These are phyloP conservation scores for Carterocephalus palaemon DNA, from an alignment of 2,888 invertebrate genomes.

Conservation along the genomic window DNA sequence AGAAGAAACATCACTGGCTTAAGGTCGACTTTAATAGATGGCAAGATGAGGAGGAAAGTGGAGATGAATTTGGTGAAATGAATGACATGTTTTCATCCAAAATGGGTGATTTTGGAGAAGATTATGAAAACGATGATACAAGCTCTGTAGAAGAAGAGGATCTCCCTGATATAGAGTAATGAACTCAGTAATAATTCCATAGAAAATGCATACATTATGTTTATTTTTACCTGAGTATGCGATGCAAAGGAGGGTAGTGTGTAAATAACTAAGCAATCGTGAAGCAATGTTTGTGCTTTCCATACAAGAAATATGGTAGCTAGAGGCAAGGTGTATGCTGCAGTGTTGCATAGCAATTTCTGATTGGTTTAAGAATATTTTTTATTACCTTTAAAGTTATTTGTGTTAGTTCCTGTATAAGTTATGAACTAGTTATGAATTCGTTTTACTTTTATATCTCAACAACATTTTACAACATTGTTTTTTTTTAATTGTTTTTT, in stretches of 20 bases:
- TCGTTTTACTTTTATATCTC: too few species aligned
- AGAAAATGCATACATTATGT: conserved; percentile 10
- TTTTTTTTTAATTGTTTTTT: too few species aligned
- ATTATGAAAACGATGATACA: conserved; percentile 75
- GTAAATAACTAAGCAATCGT: conserved; percentile 7
- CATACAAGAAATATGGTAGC: conserved; percentile 13
- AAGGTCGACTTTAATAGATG: conserved; percentile 98
- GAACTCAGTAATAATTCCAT: conserved; percentile 20
- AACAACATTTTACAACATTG: too few species aligned
- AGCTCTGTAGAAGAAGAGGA: conserved; percentile 87
- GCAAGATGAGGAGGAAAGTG: conserved; percentile 97
- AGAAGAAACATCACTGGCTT: conserved; percentile 95
- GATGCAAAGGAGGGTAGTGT: too few species aligned
- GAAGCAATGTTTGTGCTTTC: conserved; percentile 16
- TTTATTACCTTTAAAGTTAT: too few species aligned
- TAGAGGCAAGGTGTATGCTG: too few species aligned
- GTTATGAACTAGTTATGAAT: too few species aligned
- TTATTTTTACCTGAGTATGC: too few species aligned
- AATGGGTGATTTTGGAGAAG: conserved; percentile 52
- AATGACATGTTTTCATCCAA: conserved; percentile 61
- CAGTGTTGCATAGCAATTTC: too few species aligned
- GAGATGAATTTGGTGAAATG: conserved; percentile 80
- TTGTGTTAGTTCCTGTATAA: too few species aligned
- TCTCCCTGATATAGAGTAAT: conserved; percentile 83
- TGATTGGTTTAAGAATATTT: too few species aligned